Evolutionary conservation across 2,797 vertebrate genomes (phyloP), one percentile per base, ranked within the genome.

Genomic region (Premnoplex brunnescens): DNA sequence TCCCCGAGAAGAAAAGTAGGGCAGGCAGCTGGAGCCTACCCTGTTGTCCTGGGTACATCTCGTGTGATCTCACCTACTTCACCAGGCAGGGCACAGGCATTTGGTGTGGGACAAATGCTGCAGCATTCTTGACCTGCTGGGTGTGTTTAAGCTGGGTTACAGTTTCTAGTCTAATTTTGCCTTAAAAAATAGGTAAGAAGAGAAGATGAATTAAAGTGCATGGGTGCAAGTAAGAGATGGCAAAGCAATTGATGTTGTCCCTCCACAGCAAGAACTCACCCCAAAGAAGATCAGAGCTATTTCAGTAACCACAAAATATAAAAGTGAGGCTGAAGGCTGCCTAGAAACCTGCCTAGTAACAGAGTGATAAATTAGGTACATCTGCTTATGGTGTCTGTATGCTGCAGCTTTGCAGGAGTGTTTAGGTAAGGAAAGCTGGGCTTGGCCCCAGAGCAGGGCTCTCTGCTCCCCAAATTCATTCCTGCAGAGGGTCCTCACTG

Each of bases 301-400:
- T 94, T 95, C 82, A 72, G 88, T 68, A 91, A 91, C 27, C n/a
- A 83, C 34, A 63, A 83, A 77, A 85, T 36, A 80, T 2, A 43
- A 88, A 92, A 93, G 64, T 91, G 76, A 30, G 64, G 79, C 69
- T 88, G 90, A 83, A 92, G 78, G 62, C 75, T 96, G 89, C 96
- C 68, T 94, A 94, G 96, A 96, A 96, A 95, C 85, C 89, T 92
- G 82, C 95, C 73, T 95, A 81, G 94, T 95, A 96, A 96, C 93
- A 54, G 55, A 79, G 68, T 36, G 93, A 91, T 91, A 92, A 89
- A 95, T 96, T 93, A 96, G 85, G 82, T 83, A 32, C 68, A 62
- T 84, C 85, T 85, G 24, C 89, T 88, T 84, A 83, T 34, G 66
- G 84, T 74, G 71, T 89, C 41, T 60, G 68, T 51, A 44, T 5